phyloP scores from a whole-genome alignment of 2,888 invertebrate species.

The Slavum lentiscoides region DNA sequence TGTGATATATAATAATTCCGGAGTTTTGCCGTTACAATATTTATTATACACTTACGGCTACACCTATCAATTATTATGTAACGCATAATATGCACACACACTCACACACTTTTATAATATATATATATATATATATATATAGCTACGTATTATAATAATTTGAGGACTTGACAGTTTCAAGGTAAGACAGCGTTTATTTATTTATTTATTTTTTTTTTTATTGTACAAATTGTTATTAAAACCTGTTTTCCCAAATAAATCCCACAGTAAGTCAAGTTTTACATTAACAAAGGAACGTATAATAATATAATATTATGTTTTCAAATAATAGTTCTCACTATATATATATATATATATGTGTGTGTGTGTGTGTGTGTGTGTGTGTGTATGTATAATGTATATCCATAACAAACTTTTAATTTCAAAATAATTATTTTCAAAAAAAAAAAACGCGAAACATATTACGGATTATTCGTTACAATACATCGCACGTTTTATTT shows the following conservation, averaged over 20 bases:
- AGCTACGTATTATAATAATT: conserved; percentile 44
- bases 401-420: background rate
- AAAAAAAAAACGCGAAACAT: no score
- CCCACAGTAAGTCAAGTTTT: conserved; percentile 51
- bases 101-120: conserved; percentile 18
- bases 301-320: conserved; percentile 21
- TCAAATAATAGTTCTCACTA: background rate
- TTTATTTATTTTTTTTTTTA: background rate
- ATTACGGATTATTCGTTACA: background rate
- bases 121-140: background rate
- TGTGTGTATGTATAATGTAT: no score
- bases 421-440: conserved; percentile 8
- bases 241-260: conserved; percentile 50
- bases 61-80: background rate
- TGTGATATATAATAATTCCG: conserved; percentile 14
- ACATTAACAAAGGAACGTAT: conserved; percentile 36
- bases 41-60: conserved; percentile 2
- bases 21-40: background rate
- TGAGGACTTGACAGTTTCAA: conserved; percentile 50
- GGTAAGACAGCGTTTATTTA: conserved; percentile 38
- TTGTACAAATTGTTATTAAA: conserved; percentile 50
- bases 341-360: no score
- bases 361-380: no score
- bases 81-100: background rate
- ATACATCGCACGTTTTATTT: background rate